A percentile compares a stretch with the other conserved stretches of the same genome.
Evolutionary conservation across 2,888 invertebrate genomes (phyloP).

Genomic region (Tridacna crocea): DNA sequence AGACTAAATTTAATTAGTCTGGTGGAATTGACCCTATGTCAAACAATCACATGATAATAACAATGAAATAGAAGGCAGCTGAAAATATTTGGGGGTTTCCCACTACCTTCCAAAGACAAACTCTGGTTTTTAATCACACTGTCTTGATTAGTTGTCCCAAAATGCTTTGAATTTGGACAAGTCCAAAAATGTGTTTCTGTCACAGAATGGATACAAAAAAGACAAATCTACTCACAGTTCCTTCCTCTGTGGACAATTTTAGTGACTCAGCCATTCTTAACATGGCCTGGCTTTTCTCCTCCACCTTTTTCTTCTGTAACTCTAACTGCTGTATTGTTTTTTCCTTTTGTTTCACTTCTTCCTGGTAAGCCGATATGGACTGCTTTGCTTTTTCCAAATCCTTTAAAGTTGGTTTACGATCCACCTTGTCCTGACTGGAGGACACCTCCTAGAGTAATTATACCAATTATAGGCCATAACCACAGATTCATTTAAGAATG

Average conservation of each 20-base stretch:
- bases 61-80: too few relatives aligned
- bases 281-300: conserved; percentile 62
- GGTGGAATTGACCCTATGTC: too few relatives aligned
- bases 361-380: conserved; percentile 36
- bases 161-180: too few relatives aligned
- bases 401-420: conserved; percentile 51
- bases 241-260: conserved; percentile 22
- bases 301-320: conserved; percentile 63
- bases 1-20: too few relatives aligned
- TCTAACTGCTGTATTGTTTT: conserved; percentile 66
- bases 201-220: background rate
- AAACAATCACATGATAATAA: too few relatives aligned
- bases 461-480: background rate
- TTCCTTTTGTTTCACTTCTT: conserved; percentile 57
- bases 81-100: too few relatives aligned
- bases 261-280: conserved; percentile 63
- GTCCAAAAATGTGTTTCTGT: background rate
- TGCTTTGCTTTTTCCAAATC: conserved; percentile 51
- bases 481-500: too few relatives aligned
- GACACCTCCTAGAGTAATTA: conserved; percentile 35
- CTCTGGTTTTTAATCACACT: too few relatives aligned
- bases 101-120: too few relatives aligned
- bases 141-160: too few relatives aligned
- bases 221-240: background rate
- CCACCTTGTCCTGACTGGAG: conserved; percentile 46